These are phyloP conservation scores for Branchellion lobata DNA, from an alignment of 2,888 invertebrate species.

Conservation along the genomic window DNA sequence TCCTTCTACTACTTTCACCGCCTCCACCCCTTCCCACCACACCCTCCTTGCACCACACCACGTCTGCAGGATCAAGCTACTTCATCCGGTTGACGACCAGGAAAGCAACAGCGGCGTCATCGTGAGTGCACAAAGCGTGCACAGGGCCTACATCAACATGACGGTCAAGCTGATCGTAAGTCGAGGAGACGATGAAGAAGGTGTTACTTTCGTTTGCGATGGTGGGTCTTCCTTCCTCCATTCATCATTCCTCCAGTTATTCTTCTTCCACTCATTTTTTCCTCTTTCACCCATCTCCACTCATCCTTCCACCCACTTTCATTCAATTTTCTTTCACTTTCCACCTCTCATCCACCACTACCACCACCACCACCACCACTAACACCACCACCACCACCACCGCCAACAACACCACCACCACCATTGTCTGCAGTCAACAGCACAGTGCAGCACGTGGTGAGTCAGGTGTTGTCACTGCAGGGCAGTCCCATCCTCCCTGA, in stretches of 20 bases:
- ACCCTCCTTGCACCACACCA: too few relatives aligned
- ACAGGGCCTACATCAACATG: slow-evolving; percentile 75
- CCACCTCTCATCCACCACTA: not conserved
- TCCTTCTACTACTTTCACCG: not conserved
- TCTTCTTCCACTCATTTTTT: not conserved
- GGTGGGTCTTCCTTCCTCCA: slow-evolving; percentile 66
- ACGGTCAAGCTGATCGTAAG: slow-evolving; percentile 85
- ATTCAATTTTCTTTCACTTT: not conserved
- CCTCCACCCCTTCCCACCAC: not conserved
- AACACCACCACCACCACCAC: too few relatives aligned
- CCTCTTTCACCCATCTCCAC: not conserved
- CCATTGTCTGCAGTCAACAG: slow-evolving; percentile 70
- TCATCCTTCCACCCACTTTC: too few relatives aligned
- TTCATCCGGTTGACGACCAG: slow-evolving; percentile 74
- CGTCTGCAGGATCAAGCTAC: slow-evolving; percentile 59
- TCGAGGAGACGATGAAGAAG: slow-evolving; percentile 63
- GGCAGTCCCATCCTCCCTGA: slow-evolving; percentile 54
- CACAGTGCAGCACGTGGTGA: slow-evolving; percentile 62
- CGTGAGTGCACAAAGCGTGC: slow-evolving; percentile 81
- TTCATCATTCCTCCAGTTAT: not conserved
- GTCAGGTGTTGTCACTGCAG: slow-evolving; percentile 59
- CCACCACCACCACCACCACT: not conserved
- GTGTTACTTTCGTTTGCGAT: slow-evolving; percentile 87
- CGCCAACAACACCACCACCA: not conserved
- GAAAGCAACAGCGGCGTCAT: slow-evolving; percentile 84